Base-by-base conservation (phyloP, 2,797 vertebrate species). In the Phylloscopus collybita region DNA sequence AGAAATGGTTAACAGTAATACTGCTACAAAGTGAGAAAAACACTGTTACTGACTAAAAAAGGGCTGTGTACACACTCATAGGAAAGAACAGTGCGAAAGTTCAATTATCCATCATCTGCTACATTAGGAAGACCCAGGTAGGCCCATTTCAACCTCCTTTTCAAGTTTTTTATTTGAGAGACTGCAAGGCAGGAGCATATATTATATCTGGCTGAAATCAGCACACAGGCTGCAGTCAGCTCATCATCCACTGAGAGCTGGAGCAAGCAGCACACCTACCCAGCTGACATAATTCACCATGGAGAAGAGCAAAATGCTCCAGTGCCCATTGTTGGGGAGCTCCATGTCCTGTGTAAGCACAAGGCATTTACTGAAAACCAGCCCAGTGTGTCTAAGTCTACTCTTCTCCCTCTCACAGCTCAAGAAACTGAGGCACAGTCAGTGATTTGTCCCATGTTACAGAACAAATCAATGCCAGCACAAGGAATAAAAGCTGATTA, bases 31-130 rank as follows among this genome's bases (percentile, higher is more conserved):
- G 30, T 3, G 10, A 73, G 32, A n/a, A 50, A 82, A 76, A 64
- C 8, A 4, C 19, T 11, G 4, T 19, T 44, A 36, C n/a, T 10
- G 32, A 32, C 54, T 21, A 17, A 54, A 40, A 30, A 61, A 56
- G 8, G 30, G n/a, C 42, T 38, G 5, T 18, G 18, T 3, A 6
- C 34, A 34, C 16, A 36, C 2, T 11, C 30, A 6, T 0, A 66
- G 36, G 30, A 61, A 80, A 62, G 22, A 59, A 26, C 13, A 30
- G n/a, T 5, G 21, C 10, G 34, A 64, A 83, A 62, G 16, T 50
- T 44, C 44, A 50, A 25, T n/a, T 54, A 40, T 15, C 27, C 22
- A 51, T 60, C 7, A 5, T 18, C 57, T 76, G 30, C 45, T 80
- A 38, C 27, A 18, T 17, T 6, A 30, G 16, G 61, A 84, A 91